Percentiles rank a stretch among this genome's conserved stretches.
Evolutionary conservation across 2,888 invertebrate species (phyloP).

Genomic region (Seladonia tumulorum): DNA sequence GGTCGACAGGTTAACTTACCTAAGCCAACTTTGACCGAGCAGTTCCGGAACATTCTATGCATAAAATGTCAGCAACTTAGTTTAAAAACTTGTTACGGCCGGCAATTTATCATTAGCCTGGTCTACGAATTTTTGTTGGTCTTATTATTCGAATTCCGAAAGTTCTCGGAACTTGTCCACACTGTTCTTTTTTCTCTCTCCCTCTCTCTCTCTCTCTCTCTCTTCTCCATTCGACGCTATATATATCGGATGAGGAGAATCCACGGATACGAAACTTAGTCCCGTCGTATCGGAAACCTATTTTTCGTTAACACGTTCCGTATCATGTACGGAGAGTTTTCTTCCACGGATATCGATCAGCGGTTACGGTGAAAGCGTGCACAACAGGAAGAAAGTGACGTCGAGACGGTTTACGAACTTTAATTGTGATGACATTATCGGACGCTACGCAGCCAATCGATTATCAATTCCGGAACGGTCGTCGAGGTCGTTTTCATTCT

Average conservation of each 20-base stretch:
- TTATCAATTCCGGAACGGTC: neutral
- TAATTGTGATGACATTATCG: constrained; percentile 40
- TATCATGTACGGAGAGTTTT: constrained; percentile 35
- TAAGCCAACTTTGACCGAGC: neutral
- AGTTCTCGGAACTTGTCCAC: constrained; percentile 16
- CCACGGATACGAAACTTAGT: constrained; percentile 41
- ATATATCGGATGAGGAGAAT: constrained; percentile 28
- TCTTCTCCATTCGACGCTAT: neutral
- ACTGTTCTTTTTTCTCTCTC: neutral
- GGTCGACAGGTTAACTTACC: neutral
- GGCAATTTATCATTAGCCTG: neutral
- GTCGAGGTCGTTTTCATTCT: neutral
- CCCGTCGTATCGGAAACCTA: constrained; percentile 51
- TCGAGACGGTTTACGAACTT: constrained; percentile 16
- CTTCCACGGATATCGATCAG: constrained; percentile 45
- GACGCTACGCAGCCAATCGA: constrained; percentile 8
- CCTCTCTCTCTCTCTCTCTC: too few relatives aligned
- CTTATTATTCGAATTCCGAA: constrained; percentile 34
- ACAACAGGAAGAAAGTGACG: neutral
- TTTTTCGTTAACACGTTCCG: constrained; percentile 56
- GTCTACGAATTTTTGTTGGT: neutral
- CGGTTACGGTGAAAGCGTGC: constrained; percentile 27
- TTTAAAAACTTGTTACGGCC: neutral
- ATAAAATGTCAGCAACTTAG: neutral
- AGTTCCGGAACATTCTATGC: neutral